Percentiles rank a stretch among this genome's conserved stretches.
Evolutionary conservation across 2,113 vertebrate species (phyloP).

Genomic region (Tragelaphus buxtoni): DNA sequence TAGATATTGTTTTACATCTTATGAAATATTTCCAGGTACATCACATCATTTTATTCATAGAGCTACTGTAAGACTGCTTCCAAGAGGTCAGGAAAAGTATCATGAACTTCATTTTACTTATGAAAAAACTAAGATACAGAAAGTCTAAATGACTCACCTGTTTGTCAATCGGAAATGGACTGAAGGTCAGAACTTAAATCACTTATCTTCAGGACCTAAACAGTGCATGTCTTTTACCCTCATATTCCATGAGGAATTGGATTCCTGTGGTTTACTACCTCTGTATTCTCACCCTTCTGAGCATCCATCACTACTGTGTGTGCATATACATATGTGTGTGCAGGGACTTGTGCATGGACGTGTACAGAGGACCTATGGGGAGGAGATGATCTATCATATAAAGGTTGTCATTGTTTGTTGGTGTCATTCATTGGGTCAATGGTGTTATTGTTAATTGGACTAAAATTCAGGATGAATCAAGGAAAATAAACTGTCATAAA

Average conservation of each 20-base stretch:
- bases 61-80: background rate
- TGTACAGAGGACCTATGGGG: too few relatives aligned
- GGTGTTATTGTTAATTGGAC: too few relatives aligned
- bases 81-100: background rate
- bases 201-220: background rate
- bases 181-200: background rate
- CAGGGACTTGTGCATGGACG: too few relatives aligned
- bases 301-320: too few relatives aligned
- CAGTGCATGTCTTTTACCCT: background rate
- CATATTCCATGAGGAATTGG: background rate
- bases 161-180: background rate
- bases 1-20: background rate
- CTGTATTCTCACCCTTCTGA: background rate
- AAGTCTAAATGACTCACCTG: background rate
- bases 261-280: background rate
- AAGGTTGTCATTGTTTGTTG: too few relatives aligned
- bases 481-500: background rate
- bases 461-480: too few relatives aligned
- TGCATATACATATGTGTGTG: too few relatives aligned
- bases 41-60: background rate
- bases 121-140: background rate
- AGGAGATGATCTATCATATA: too few relatives aligned
- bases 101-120: rapidly evolving
- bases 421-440: too few relatives aligned
- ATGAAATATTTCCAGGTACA: background rate